A percentile compares a stretch with the other conserved stretches of the same genome.
Conservation (phyloP, 2,113 vertebrate genomes). For the Indicator indicator region DNA sequence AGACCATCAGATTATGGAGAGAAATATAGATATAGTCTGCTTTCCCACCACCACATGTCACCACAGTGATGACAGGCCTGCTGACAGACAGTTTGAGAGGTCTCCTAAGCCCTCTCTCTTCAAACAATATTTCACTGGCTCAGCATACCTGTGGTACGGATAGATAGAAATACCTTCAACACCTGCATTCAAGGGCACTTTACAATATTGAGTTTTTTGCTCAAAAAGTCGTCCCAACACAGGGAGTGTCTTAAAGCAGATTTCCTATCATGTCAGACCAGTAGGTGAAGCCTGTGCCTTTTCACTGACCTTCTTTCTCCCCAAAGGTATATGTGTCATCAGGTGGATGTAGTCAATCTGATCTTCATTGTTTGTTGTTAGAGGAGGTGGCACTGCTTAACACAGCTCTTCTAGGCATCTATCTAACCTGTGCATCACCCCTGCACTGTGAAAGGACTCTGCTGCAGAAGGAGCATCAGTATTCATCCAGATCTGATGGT, state of each 20-base stretch:
- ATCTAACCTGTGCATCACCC: background rate
- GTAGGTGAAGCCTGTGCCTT: background rate
- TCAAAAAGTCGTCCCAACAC: background rate
- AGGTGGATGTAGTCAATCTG: background rate
- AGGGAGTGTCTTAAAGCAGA: background rate
- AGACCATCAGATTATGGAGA: background rate
- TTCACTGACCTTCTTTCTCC: background rate
- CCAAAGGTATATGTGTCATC: background rate
- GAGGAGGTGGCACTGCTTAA: background rate
- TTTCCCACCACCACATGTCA: slow-evolving; percentile 4
- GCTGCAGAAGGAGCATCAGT: background rate
- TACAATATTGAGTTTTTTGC: background rate
- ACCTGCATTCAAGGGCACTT: background rate
- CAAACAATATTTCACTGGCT: background rate
- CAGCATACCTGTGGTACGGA: background rate
- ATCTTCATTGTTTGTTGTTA: background rate
- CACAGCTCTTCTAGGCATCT: background rate
- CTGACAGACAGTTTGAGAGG: background rate
- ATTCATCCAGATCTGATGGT: background rate
- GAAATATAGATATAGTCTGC: background rate
- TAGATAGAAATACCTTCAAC: background rate
- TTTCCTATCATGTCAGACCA: background rate
- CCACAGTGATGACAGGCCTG: background rate
- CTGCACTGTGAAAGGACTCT: background rate
- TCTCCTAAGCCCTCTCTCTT: background rate